Conservation (phyloP, 2,797 vertebrate species). For the Nasua narica region DNA sequence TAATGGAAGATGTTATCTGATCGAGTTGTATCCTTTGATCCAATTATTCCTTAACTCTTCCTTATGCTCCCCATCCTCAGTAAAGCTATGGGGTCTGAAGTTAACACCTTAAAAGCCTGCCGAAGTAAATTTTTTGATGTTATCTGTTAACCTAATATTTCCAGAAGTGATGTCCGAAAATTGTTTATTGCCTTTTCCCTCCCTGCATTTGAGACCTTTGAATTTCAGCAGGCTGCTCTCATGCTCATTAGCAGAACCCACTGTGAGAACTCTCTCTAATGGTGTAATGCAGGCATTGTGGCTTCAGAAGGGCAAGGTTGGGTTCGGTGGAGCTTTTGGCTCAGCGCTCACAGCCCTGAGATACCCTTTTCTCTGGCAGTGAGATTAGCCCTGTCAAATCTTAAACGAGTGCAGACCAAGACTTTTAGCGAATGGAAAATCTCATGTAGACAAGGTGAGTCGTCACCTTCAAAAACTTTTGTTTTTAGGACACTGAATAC, state of each 20-base stretch:
- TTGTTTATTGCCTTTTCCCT: not conserved
- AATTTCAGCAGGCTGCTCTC: not conserved
- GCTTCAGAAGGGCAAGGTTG: not conserved
- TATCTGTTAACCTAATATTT: not conserved
- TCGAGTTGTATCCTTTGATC: not conserved
- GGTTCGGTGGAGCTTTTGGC: not conserved
- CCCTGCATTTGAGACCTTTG: not conserved
- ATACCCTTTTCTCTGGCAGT: not conserved
- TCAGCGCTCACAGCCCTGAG: not conserved
- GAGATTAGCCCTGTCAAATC: not conserved
- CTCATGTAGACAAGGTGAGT: not conserved
- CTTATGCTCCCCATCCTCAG: rapidly evolving
- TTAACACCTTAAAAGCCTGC: not conserved
- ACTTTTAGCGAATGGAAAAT: not conserved
- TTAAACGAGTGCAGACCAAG: not conserved
- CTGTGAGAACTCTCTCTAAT: not conserved
- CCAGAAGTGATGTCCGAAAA: not conserved
- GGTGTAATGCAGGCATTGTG: too few species aligned
- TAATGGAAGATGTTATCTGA: too few species aligned
- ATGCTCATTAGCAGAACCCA: not conserved
- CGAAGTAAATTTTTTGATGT: not conserved
- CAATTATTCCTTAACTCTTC: not conserved
- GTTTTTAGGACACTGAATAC: not conserved
- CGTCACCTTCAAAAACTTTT: not conserved
- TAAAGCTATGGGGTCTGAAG: not conserved